These are phyloP conservation scores for rat (Rattus norvegicus) DNA, from an alignment of 2,113 vertebrate genomes.

Conservation along the genomic window GRCr8 NC_086035.1:30268001-30268500, in stretches of 20 bases:
- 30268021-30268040: not conserved
- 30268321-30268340: not conserved
- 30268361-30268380: not conserved
- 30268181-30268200: not conserved
- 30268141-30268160: not conserved
- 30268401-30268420: not conserved
- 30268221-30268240: not conserved
- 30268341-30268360: not conserved
- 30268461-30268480: not conserved
- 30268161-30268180: not conserved
- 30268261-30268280: not conserved
- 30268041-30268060: not conserved
- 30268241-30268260: not conserved
- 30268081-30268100: not conserved
- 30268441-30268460: not conserved
- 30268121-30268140: not conserved
- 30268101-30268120: not conserved
- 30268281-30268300: not conserved
- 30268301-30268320: not conserved
- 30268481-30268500: not conserved
- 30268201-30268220: not conserved
- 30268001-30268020: slow-evolving; percentile 33
- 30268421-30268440: not conserved
- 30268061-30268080: not conserved
- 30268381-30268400: not conserved